Conservation (phyloP, 2,797 vertebrate species). For the Anguilla marmorata region DNA sequence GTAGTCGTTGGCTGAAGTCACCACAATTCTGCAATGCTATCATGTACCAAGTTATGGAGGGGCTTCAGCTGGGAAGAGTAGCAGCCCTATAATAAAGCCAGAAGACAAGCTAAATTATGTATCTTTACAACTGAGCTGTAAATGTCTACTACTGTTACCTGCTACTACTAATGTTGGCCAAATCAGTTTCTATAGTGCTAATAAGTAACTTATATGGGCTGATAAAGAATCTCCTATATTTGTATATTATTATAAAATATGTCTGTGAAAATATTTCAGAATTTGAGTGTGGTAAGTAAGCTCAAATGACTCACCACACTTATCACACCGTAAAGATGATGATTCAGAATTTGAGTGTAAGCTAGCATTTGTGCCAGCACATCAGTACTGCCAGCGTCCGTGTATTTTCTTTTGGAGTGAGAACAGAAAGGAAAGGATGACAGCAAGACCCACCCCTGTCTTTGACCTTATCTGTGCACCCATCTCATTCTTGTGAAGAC, state of each 20-base stretch:
- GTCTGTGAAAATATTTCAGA: not conserved
- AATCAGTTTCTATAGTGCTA: not conserved
- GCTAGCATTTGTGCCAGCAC: no score
- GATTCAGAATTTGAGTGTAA: no score
- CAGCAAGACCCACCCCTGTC: no score
- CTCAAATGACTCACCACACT: no score
- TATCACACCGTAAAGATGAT: no score
- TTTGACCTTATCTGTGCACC: no score
- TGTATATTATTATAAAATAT: not conserved
- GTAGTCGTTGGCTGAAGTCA: not conserved
- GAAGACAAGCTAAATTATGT: not conserved
- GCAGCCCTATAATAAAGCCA: not conserved
- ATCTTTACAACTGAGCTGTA: not conserved
- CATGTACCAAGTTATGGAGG: not conserved
- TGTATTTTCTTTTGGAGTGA: no score
- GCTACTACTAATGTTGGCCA: not conserved
- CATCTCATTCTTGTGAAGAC: no score
- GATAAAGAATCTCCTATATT: not conserved
- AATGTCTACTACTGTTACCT: not conserved
- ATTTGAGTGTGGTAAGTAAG: no score
- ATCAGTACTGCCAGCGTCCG: no score
- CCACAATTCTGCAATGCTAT: not conserved
- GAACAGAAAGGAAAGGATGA: no score
- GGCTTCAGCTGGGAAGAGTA: not conserved
- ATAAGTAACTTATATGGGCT: not conserved